Evolutionary conservation across 2,888 invertebrate genomes (phyloP), one percentile per base, ranked within the genome.

Genomic region (Leptothorax acervorum): DNA sequence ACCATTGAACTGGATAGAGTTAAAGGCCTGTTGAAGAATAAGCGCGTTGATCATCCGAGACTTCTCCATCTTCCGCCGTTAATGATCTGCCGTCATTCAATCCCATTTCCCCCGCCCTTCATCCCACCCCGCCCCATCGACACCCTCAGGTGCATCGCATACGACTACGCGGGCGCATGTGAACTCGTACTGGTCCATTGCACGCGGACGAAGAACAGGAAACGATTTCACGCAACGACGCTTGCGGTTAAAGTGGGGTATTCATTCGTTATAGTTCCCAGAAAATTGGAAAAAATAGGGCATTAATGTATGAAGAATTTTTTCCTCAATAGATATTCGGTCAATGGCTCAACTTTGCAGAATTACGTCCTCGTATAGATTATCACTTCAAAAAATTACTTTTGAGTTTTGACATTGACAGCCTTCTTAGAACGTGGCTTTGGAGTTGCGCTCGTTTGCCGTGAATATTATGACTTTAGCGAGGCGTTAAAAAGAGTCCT

Each of bases 121-220:
- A 1, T 65, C 68, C 39, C 71, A 23, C 73, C 23, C n/a, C 66
- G 39, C 23, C 75, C 51, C 70, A 23, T 51, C 74, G 39, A 39
- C 74, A 57, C 87, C 31, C 62, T 88, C 89, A 92, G 90, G 90
- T 90, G 90, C 86, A 90, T 86, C 75, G 83, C 89, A 88, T 75
- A 87, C 89, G 86, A 85, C 35, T n/a, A n/a, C 51, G 11, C 11
- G 65, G 68, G 68, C 70, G 70, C 63, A 45, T 81, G 55, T 53
- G 39, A 48, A 53, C 53, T 39, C 55, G 68, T 39, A 11, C 53
- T 68, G 83, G 71, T 62, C 83, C 87, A 85, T 71, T 66, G 55
- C 51, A 23, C 62, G 35, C 39, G 48, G 35, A 51, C 28, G 53
- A 31, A 68, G 48, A 57, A 42, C 86, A 76, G 90, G 90, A 91